phyloP scores from a whole-genome alignment of 2,113 vertebrate species.

The Protomyctophum bolini region DNA sequence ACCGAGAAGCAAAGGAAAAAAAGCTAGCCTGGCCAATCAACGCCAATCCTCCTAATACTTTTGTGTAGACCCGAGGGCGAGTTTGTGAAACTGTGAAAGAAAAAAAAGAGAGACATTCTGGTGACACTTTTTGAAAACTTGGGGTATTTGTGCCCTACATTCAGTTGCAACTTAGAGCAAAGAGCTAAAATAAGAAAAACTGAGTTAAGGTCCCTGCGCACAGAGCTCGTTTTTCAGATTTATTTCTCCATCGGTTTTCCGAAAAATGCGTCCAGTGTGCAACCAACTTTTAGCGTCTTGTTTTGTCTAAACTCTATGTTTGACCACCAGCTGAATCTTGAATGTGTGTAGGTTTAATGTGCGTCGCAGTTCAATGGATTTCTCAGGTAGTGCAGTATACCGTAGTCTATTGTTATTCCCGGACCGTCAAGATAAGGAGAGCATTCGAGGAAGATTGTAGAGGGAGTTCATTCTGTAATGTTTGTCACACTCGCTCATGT shows the following conservation, averaged over 20 bases:
- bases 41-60: constrained; percentile 89
- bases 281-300: background rate
- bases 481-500: background rate
- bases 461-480: background rate
- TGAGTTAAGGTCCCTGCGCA: too few relatives aligned
- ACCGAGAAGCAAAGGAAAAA: constrained; percentile 89
- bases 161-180: background rate
- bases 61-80: constrained; percentile 76
- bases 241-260: too few relatives aligned
- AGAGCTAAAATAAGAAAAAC: background rate
- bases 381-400: constrained; percentile 17
- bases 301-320: background rate
- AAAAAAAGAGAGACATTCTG: background rate
- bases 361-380: background rate
- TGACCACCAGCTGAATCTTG: background rate
- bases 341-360: background rate
- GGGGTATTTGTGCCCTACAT: background rate
- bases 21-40: constrained; percentile 93
- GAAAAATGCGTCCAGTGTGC: too few relatives aligned
- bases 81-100: constrained; percentile 12
- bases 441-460: background rate
- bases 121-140: background rate
- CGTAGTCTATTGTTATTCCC: background rate
- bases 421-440: background rate
- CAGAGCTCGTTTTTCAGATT: background rate